Evolutionary conservation across 92 coral and sea anemone species (phyloP), one percentile per base, ranked within the genome.

Genomic region (Porites evermanni): DNA sequence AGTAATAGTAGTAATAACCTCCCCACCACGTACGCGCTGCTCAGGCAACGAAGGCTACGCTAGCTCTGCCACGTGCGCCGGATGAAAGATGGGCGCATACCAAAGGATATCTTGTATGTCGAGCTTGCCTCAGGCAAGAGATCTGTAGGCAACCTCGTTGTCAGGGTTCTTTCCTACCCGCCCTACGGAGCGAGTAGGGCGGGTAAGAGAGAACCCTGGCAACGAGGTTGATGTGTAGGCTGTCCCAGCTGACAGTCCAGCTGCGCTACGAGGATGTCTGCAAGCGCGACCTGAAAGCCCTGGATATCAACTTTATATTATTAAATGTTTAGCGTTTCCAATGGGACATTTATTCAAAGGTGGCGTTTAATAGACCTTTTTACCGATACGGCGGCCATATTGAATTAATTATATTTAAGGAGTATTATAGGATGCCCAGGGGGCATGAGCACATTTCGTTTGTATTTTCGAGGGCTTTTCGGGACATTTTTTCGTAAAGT

Each of bases 11-110:
- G 26, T 24, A 24, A 24, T 14, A 68, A 68, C 44, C 75, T 64
- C 71, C 91, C 26, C 72, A 86, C 93, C 79, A 86, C 86, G 72
- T 65, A 81, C 56, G 18, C 54, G 66, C 29, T 92, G 64, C 95
- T 89, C 23, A 64, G 67, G 26, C 90, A 85, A 91, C 73, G 81
- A 23, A 85, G 87, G 23, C 82, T 90, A 65, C 85, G 86, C 60
- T 91, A 85, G 80, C 89, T 88, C 12, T 90, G 94, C 21, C 94
- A 88, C 5, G 79, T 73, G 75, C 59, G 14, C 77, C 75, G 83
- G 8, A 77, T 87, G 84, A 58, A 72, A 18, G 89, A 88, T 56
- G 82, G 89, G 7, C 74, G 80, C 72, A 83, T 91, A 14, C 82
- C 93, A 58, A 85, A 89, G 8, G 78, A 87, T 67, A 50, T 80